Evolutionary conservation across 2,888 invertebrate species (phyloP).

Genomic region (Temnothorax rugatulus): DNA sequence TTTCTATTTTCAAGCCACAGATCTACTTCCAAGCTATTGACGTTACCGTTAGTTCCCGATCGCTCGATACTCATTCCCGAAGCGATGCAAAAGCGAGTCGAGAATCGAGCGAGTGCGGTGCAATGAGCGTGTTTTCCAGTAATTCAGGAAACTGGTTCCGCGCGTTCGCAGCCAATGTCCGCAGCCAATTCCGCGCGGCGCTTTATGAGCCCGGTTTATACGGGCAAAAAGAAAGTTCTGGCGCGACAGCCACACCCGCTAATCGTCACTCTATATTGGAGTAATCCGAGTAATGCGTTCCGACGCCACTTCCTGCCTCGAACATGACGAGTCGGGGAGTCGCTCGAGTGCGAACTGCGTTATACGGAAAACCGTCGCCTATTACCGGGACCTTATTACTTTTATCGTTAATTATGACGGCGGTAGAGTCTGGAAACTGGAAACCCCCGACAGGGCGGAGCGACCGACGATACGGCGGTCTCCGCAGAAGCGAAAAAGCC

Average conservation of each 20-base stretch:
- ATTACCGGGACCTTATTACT: slow-evolving; percentile 70
- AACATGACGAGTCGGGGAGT: slow-evolving; percentile 61
- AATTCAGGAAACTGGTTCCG: slow-evolving; percentile 54
- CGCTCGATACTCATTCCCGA: slow-evolving; percentile 25
- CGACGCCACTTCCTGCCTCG: slow-evolving; percentile 67
- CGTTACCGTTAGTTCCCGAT: slow-evolving; percentile 47
- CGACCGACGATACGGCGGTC: background rate
- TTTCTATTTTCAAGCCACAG: slow-evolving; percentile 17
- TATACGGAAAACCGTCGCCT: slow-evolving; percentile 61
- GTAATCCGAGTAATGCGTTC: slow-evolving; percentile 27
- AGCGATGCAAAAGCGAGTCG: slow-evolving; percentile 22
- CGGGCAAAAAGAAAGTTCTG: background rate
- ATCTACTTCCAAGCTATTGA: slow-evolving; percentile 7
- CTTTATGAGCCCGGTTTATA: slow-evolving; percentile 41
- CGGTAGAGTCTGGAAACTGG: slow-evolving; percentile 70
- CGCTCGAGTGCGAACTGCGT: slow-evolving; percentile 21
- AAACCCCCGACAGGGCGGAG: slow-evolving; percentile 58
- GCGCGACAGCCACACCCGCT: slow-evolving; percentile 48
- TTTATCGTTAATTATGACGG: slow-evolving; percentile 72
- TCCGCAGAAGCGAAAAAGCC: slow-evolving; percentile 50
- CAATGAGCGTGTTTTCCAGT: slow-evolving; percentile 33
- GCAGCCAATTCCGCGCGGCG: background rate
- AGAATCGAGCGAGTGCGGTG: background rate
- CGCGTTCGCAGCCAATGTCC: slow-evolving; percentile 16
- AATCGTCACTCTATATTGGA: slow-evolving; percentile 33